Conservation (phyloP, 2,113 vertebrate species). For the Fregata magnificens region DNA sequence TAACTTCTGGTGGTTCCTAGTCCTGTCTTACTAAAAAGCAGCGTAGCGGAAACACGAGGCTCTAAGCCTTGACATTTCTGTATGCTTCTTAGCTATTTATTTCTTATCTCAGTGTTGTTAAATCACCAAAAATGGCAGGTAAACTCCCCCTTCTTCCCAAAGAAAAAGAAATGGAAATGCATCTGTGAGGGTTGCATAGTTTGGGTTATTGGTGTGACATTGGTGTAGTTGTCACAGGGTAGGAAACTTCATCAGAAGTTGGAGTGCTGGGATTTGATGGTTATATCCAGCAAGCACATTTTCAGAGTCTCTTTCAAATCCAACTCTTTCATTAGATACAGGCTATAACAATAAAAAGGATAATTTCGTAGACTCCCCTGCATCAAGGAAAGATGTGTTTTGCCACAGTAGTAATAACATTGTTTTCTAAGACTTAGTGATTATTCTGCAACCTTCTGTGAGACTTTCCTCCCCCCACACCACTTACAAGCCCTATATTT, state of each 20-base stretch:
- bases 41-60: not conserved
- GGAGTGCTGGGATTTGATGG: not conserved
- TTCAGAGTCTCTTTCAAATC: not conserved
- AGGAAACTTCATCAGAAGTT: not conserved
- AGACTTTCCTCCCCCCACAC: not conserved
- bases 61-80: not conserved
- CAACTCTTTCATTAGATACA: not conserved
- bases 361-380: not conserved
- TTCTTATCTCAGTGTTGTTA: not conserved
- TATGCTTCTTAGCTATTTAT: not conserved
- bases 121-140: not conserved
- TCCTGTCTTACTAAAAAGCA: not conserved
- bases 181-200: not conserved
- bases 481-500: not conserved
- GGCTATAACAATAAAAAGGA: not conserved
- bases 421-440: not conserved
- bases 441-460: not conserved
- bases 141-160: not conserved
- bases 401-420: not conserved
- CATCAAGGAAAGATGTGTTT: not conserved
- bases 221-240: not conserved
- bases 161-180: not conserved
- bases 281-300: not conserved
- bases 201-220: not conserved
- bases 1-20: not conserved